These are phyloP conservation scores for Mimumesa dahlbomi DNA, from an alignment of 2,888 invertebrate genomes.

Conservation along the genomic window DNA sequence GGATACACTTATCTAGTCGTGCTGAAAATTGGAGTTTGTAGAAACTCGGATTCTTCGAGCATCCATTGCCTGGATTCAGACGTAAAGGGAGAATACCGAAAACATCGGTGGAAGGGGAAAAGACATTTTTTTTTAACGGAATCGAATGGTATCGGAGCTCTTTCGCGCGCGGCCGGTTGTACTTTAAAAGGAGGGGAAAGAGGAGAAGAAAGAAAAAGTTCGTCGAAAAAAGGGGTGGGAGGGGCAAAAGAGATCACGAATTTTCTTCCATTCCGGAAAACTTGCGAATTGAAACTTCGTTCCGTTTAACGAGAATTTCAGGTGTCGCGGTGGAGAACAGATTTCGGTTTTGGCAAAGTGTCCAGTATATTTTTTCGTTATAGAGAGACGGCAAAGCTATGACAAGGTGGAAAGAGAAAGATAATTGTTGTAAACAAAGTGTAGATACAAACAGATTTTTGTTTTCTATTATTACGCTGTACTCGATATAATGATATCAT, in stretches of 20 bases:
- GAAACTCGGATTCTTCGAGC: no score
- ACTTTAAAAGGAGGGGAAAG: constrained; percentile 26
- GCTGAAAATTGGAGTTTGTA: no score
- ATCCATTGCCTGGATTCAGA: neutral
- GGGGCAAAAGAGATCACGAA: no score
- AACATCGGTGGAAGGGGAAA: neutral
- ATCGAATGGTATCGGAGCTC: neutral
- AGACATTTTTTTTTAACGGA: neutral
- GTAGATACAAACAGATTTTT: constrained; percentile 73
- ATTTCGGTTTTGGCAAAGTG: neutral
- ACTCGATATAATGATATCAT: constrained; percentile 56
- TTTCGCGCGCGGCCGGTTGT: constrained; percentile 27
- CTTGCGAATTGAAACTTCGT: no score
- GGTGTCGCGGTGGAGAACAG: neutral
- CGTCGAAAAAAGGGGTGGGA: no score
- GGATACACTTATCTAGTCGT: no score
- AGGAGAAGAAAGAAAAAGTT: neutral
- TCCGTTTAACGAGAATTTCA: neutral
- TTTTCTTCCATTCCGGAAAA: neutral
- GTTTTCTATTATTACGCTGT: constrained; percentile 67
- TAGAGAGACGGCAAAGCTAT: neutral
- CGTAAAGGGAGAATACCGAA: neutral
- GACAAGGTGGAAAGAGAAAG: constrained; percentile 19
- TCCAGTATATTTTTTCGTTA: neutral
- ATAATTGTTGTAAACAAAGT: constrained; percentile 60